Percentiles rank a stretch among this genome's conserved stretches.
These are phyloP conservation scores for Eulemur rubriventer DNA, from an alignment of 2,797 vertebrate species.

Conservation along the genomic window DNA sequence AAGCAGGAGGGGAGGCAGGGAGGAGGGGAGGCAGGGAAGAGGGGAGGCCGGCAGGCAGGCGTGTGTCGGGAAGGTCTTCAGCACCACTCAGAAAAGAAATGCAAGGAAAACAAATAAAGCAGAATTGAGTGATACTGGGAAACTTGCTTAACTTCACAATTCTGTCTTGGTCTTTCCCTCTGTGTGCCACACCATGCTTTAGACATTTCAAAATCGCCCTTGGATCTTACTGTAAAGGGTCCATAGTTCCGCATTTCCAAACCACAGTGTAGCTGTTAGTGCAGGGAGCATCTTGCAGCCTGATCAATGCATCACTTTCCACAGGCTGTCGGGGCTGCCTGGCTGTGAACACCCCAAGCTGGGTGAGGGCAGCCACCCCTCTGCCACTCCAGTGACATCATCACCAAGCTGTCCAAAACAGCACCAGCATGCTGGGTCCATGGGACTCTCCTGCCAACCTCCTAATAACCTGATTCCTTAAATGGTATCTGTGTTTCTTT, in stretches of 20 bases:
- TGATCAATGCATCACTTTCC: accelerated
- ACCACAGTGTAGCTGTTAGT: neutral
- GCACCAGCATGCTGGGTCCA: neutral
- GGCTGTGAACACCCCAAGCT: neutral
- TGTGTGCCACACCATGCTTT: neutral
- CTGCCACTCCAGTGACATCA: neutral
- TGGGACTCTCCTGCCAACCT: neutral
- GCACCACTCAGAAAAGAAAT: neutral
- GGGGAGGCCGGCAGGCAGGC: neutral
- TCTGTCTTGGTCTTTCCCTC: neutral
- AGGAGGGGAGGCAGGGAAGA: accelerated
- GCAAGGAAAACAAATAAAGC: neutral
- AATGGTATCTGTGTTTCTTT: neutral
- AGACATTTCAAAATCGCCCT: neutral
- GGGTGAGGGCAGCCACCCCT: neutral
- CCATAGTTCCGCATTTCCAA: neutral
- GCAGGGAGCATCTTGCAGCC: neutral
- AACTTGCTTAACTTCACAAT: neutral
- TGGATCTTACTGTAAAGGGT: neutral
- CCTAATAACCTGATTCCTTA: neutral
- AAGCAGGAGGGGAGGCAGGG: neutral
- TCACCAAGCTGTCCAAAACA: neutral
- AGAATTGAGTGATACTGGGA: neutral
- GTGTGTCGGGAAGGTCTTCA: accelerated
- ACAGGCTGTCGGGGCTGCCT: neutral